Evolutionary conservation across 2,797 vertebrate genomes (phyloP).

Genomic region (Moxostoma hubbsi): DNA sequence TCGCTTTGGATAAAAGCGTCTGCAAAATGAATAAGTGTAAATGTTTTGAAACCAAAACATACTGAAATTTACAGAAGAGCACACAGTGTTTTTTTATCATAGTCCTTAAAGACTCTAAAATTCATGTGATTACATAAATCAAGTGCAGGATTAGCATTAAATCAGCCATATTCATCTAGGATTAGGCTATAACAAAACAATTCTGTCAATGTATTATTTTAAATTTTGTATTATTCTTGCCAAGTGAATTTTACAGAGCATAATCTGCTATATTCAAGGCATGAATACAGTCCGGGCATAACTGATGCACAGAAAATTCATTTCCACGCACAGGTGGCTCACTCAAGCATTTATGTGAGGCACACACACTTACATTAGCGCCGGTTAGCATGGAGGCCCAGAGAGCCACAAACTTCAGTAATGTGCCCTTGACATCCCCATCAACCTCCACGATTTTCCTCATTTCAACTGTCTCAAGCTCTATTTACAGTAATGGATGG

Average conservation of each 20-base stretch:
- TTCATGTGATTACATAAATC: constrained; percentile 1
- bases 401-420: not conserved
- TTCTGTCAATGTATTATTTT: not conserved
- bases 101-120: constrained; percentile 1
- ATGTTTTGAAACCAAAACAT: not conserved
- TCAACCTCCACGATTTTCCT: constrained; percentile 26
- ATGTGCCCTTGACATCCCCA: constrained; percentile 13
- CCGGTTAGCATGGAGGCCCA: not conserved
- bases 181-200: not conserved
- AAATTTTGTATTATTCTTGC: not conserved
- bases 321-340: constrained; percentile 1
- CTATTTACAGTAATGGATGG: constrained; percentile 40
- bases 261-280: not conserved
- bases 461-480: constrained; percentile 36
- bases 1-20: too few relatives aligned
- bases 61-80: not conserved
- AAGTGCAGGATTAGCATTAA: not conserved
- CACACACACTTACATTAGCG: not conserved
- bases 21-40: too few relatives aligned
- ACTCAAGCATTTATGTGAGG: constrained; percentile 1
- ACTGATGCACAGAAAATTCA: not conserved
- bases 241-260: not conserved
- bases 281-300: not conserved
- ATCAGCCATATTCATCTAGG: not conserved
- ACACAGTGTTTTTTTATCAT: not conserved